Conservation (phyloP, 2,797 vertebrate species). For the Sus cebifrons region DNA sequence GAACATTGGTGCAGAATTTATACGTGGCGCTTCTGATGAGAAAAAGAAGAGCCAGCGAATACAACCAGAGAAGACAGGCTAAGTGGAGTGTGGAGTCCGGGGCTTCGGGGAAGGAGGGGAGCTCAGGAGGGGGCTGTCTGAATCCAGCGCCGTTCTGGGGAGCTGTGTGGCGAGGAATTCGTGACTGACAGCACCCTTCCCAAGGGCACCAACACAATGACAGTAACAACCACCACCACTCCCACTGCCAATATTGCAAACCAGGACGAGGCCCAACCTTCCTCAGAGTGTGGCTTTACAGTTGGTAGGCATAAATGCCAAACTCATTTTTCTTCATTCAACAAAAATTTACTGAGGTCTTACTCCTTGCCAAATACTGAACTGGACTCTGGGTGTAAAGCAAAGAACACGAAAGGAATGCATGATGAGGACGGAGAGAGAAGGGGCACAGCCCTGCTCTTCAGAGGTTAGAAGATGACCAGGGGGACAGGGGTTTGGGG, state of each 20-base stretch:
- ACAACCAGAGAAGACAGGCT: neutral
- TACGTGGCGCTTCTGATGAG: neutral
- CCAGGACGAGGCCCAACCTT: neutral
- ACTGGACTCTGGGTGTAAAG: neutral
- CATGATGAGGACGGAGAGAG: neutral
- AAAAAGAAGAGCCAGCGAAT: neutral
- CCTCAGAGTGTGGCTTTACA: slow-evolving; percentile 32
- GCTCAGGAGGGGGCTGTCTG: neutral
- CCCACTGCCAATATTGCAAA: neutral
- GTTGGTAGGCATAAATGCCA: slow-evolving; percentile 12
- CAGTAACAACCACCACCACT: neutral
- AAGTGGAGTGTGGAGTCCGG: neutral
- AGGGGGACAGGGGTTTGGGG: neutral
- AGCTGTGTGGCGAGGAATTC: neutral
- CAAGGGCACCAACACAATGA: neutral
- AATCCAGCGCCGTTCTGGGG: neutral
- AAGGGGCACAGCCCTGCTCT: rapidly evolving
- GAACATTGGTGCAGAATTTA: neutral
- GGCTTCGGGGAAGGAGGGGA: neutral
- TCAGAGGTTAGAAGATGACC: neutral
- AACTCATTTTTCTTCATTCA: slow-evolving; percentile 59
- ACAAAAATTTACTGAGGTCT: neutral
- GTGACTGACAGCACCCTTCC: neutral
- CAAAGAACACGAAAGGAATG: neutral
- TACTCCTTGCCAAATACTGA: neutral